Evolutionary conservation across 2,113 vertebrate species (phyloP).

Genomic region (Nibea coibor): DNA sequence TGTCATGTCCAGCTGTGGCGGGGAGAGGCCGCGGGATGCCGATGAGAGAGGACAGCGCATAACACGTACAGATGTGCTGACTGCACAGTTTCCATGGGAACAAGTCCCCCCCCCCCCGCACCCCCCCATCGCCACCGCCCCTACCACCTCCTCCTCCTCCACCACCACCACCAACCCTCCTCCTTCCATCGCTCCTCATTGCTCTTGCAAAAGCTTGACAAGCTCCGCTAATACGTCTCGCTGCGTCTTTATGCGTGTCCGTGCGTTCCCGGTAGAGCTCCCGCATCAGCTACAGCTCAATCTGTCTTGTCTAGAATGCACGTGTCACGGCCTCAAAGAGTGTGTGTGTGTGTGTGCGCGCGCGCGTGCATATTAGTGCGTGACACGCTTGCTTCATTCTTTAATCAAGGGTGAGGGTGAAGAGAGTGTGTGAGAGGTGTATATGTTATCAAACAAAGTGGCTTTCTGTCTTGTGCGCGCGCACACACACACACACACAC

Average conservation of each 20-base stretch:
- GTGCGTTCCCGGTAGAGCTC: slow-evolving; percentile 38
- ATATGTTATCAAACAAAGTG: slow-evolving; percentile 70
- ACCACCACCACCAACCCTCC: slow-evolving; percentile 42
- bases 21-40: slow-evolving; percentile 66
- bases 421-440: slow-evolving; percentile 48
- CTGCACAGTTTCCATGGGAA: slow-evolving; percentile 88
- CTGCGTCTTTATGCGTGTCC: slow-evolving; percentile 62
- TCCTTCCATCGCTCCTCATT: slow-evolving; percentile 59
- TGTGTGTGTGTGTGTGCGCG: slow-evolving; percentile 5
- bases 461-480: slow-evolving; percentile 27
- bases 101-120: slow-evolving; percentile 64
- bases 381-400: slow-evolving; percentile 63
- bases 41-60: slow-evolving; percentile 69
- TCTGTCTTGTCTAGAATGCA: slow-evolving; percentile 37
- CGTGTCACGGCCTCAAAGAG: slow-evolving; percentile 15
- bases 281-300: slow-evolving; percentile 50
- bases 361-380: slow-evolving; percentile 1
- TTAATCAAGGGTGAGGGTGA: slow-evolving; percentile 69
- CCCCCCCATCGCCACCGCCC: not conserved
- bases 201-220: slow-evolving; percentile 69
- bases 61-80: slow-evolving; percentile 85
- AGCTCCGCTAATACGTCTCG: slow-evolving; percentile 63
- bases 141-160: not conserved
- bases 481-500: not conserved
- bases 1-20: slow-evolving; percentile 68